Evolutionary conservation across 2,113 vertebrate species (phyloP), one percentile per base, ranked within the genome.

Genomic region (Elaphurus davidianus): DNA sequence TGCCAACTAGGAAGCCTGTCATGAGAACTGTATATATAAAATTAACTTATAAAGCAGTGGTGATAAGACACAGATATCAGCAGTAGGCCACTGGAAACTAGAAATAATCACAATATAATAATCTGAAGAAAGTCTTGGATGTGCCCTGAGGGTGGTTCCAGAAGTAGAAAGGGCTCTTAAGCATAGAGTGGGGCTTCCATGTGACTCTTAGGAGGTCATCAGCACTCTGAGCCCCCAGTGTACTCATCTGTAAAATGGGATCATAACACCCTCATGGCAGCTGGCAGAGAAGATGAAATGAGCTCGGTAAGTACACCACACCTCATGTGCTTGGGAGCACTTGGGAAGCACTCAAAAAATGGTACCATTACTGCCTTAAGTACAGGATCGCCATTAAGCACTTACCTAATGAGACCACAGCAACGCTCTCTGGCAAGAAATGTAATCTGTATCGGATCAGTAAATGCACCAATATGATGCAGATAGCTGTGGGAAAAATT

Each of bases 401-500:
- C 99, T 99, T 98, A 99, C 99, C 99, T 90, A 99, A 99, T 30
- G 99, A 99, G 91, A 99, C 99, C 27, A 99, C 99, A 60, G 99
- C 99, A 97, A 99, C 99, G 1, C 99, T 99, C 98, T 99, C 99
- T 40, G 99, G 99, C 97, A 99, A 98, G 98, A 99, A 99, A 99
- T 99, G 99, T 62, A 99, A 99, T 95, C 99, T 99, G 98, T 99
- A 99, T 98, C 99, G 99, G 98, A 99, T 99, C 97, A 99, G 99
- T 98, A 99, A 99, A 98, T 99, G 99, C 99, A 99, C 99, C 99
- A 99, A 99, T 99, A 99, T 99, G 99, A 99, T 99, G 99, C 99
- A 99, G 98, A 99, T 99, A 98, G 99, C 99, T 99, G 98, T 81
- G 91, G 36, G 30, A 9, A 11, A 93, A 96, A 90, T 83, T 6